Conservation (phyloP, 30 jellyfish, hydroid and myxozoan genomes). For the Nemopilema nomurai region DNA sequence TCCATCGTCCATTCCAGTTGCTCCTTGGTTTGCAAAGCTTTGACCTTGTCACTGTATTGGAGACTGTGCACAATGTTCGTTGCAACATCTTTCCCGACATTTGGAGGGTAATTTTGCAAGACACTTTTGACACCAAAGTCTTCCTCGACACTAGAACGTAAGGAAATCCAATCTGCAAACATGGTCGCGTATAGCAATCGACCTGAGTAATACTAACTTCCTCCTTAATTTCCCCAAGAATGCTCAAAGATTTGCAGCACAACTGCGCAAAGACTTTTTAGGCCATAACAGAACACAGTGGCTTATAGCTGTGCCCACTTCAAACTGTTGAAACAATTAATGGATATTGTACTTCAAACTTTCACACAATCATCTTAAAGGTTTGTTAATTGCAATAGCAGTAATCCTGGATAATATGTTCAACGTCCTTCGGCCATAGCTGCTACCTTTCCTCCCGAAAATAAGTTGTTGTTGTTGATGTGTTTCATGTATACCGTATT, state of each 20-base stretch:
- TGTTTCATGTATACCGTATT: not conserved
- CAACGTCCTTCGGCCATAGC: not conserved
- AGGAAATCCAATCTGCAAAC: constrained; percentile 96
- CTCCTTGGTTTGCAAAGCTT: constrained; percentile 67
- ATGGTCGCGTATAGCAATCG: too few species aligned
- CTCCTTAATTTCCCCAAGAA: not conserved
- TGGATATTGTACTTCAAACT: too few species aligned
- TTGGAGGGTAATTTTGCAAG: constrained; percentile 76
- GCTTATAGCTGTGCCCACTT: too few species aligned
- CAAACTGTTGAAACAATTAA: too few species aligned
- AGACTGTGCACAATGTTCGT: constrained; percentile 82
- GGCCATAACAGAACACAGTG: too few species aligned
- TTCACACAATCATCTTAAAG: too few species aligned
- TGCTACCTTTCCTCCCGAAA: not conserved
- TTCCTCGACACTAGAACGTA: constrained; percentile 80
- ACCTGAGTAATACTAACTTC: not conserved
- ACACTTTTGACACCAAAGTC: constrained; percentile 91
- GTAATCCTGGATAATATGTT: not conserved
- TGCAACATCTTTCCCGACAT: constrained; percentile 93
- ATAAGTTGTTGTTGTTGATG: not conserved
- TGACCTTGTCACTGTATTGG: constrained; percentile 67
- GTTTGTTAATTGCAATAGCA: too few species aligned
- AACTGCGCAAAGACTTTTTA: not conserved
- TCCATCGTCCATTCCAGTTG: constrained; percentile 99
- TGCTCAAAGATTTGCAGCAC: not conserved